These are phyloP conservation scores for Cetonia aurata DNA, from an alignment of 2,888 invertebrate species.

Conservation along the genomic window DNA sequence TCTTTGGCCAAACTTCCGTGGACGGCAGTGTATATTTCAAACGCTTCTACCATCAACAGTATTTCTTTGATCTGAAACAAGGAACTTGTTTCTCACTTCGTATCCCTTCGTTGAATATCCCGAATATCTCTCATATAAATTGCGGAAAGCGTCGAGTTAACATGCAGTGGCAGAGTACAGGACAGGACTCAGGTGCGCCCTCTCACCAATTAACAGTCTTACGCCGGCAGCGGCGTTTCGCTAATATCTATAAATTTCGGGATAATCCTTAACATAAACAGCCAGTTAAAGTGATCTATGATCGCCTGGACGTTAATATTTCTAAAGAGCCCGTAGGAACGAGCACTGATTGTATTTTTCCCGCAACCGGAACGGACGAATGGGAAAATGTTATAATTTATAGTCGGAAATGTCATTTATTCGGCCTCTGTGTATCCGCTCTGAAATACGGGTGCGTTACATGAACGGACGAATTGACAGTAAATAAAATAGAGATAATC, in stretches of 20 bases:
- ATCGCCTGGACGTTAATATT: conserved; percentile 57
- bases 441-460: too few relatives aligned
- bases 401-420: conserved; percentile 22
- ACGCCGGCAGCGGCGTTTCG: conserved; percentile 54
- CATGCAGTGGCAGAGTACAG: conserved; percentile 47
- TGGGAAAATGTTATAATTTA: conserved; percentile 20
- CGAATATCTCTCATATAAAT: too few relatives aligned
- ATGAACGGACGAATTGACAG: too few relatives aligned
- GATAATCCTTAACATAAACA: conserved; percentile 66
- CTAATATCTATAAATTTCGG: conserved; percentile 66
- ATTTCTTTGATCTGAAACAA: too few relatives aligned
- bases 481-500: too few relatives aligned
- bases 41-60: too few relatives aligned
- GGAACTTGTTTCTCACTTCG: too few relatives aligned
- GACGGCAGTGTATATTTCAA: too few relatives aligned
- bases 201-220: conserved; percentile 62
- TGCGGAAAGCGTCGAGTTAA: too few relatives aligned
- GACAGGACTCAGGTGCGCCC: conserved; percentile 60
- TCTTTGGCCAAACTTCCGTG: too few relatives aligned
- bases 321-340: conserved; percentile 47
- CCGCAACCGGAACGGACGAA: not conserved
- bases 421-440: not conserved
- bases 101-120: too few relatives aligned
- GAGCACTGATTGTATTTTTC: conserved; percentile 27
- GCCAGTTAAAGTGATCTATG: conserved; percentile 63